Conservation (phyloP, 2,888 invertebrate genomes). For the Chymomyza procnemis region DNA sequence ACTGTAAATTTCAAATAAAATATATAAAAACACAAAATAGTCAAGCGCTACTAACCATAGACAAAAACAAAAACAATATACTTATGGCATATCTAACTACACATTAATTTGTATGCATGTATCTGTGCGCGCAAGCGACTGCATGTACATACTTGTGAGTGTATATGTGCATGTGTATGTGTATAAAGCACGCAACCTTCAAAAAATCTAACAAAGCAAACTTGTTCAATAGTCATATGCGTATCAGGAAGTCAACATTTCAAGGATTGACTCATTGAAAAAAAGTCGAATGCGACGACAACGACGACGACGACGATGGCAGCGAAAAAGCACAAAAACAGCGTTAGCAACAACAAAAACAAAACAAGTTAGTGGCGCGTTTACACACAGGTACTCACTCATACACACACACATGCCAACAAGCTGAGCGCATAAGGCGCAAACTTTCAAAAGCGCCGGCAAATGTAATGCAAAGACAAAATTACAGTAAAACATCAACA, state of each 20-base stretch:
- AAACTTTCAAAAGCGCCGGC: constrained; percentile 63
- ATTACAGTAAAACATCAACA: constrained; percentile 62
- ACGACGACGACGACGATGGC: constrained; percentile 18
- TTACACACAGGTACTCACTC: constrained; percentile 4
- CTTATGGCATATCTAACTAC: constrained; percentile 53
- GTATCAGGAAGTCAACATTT: constrained; percentile 78
- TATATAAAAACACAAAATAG: constrained; percentile 47
- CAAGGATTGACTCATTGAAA: constrained; percentile 77
- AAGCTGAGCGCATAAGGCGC: constrained; percentile 37
- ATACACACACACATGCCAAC: not conserved
- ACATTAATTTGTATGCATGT: constrained; percentile 33
- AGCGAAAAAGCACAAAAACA: constrained; percentile 27
- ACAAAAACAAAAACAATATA: constrained; percentile 46
- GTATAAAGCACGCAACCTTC: constrained; percentile 75
- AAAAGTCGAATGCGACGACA: constrained; percentile 71
- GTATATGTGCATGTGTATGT: constrained; percentile 45
- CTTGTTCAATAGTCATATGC: constrained; percentile 76
- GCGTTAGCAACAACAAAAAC: constrained; percentile 52
- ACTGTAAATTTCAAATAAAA: constrained; percentile 70
- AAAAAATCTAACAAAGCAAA: constrained; percentile 74
- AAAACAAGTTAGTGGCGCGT: constrained; percentile 57
- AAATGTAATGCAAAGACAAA: constrained; percentile 61
- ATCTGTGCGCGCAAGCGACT: constrained; percentile 20
- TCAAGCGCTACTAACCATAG: constrained; percentile 55
- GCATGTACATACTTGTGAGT: constrained; percentile 41